These are phyloP conservation scores for Eremophila alpestris DNA, from an alignment of 2,797 vertebrate genomes.

Conservation along the genomic window DNA sequence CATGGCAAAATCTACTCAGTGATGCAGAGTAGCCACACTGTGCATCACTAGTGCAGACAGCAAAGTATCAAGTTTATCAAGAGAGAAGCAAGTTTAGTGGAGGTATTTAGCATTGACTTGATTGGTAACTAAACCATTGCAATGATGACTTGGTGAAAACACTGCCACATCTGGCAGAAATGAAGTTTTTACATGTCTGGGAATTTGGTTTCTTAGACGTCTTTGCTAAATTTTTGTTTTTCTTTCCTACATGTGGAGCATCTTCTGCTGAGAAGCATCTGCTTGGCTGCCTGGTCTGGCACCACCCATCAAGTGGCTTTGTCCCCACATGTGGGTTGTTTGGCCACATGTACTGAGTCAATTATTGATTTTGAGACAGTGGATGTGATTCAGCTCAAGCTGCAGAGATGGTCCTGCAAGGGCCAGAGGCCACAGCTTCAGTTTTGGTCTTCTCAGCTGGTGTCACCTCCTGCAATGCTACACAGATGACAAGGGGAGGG, in stretches of 20 bases:
- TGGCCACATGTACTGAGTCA: neutral
- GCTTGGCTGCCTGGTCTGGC: neutral
- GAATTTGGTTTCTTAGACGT: neutral
- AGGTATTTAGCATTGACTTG: neutral
- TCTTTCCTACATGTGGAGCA: neutral
- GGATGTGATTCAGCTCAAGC: neutral
- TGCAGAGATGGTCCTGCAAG: neutral
- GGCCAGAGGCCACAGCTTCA: neutral
- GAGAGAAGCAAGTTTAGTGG: neutral
- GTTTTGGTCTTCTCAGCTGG: neutral
- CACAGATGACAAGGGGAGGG: neutral
- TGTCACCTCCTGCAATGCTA: neutral
- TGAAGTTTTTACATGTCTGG: neutral
- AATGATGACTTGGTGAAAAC: neutral
- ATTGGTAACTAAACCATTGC: neutral
- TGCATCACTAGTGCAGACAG: neutral
- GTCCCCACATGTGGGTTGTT: neutral
- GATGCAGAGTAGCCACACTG: accelerated
- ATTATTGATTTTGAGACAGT: neutral
- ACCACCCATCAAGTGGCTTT: neutral
- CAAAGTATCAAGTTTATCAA: neutral
- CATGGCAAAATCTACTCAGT: neutral
- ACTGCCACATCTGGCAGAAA: neutral
- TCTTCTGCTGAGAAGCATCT: neutral
- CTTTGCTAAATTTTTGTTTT: neutral